Evolutionary conservation across 1,140 invertebrate species (phyloP).

Genomic region (Papilio helenus): DNA sequence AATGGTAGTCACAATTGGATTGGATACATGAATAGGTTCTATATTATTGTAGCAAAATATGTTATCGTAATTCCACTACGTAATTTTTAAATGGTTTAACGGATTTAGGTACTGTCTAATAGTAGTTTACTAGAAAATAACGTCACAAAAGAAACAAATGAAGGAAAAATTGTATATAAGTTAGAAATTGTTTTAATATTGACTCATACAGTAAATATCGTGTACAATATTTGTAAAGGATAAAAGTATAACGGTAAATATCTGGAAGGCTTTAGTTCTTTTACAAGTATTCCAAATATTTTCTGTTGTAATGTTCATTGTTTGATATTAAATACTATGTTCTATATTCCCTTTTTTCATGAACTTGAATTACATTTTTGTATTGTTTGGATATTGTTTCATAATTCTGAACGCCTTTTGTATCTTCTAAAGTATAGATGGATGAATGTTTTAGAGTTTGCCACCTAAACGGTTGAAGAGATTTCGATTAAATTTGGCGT

Average conservation of each 20-base stretch:
- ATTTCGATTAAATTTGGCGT: no score
- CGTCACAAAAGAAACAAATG: background rate
- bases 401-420: no score
- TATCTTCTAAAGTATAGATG: no score
- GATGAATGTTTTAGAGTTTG: no score
- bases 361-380: background rate
- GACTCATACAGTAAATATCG: background rate
- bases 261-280: background rate
- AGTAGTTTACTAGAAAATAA: no score
- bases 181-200: background rate
- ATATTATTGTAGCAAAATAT: background rate
- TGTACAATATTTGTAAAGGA: constrained; percentile 4
- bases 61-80: background rate
- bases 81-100: no score
- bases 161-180: background rate
- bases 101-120: no score
- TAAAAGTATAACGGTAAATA: background rate
- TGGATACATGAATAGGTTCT: background rate
- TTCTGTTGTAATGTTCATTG: background rate
- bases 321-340: background rate
- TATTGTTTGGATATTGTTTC: no score
- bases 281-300: background rate
- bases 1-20: background rate
- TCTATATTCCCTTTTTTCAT: background rate
- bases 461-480: no score